Evolutionary conservation across 1,140 invertebrate species (phyloP).

Genomic region (Frieseomelitta varia): DNA sequence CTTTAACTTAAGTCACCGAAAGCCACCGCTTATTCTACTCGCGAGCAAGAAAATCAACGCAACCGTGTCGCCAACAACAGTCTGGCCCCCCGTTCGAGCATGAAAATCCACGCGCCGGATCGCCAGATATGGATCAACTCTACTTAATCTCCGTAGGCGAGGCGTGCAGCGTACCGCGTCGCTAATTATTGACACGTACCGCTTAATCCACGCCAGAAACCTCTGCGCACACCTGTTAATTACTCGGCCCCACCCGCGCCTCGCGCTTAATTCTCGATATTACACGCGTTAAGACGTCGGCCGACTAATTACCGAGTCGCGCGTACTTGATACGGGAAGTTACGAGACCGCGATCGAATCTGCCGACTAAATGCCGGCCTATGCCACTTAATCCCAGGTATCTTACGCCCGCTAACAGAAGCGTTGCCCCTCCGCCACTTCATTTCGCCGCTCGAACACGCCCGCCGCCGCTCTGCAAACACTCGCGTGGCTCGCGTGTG

Average conservation of each 20-base stretch:
- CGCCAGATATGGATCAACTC: neutral
- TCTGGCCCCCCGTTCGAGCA: neutral
- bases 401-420: neutral
- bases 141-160: constrained; percentile 16
- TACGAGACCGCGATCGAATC: neutral
- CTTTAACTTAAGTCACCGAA: neutral
- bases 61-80: neutral
- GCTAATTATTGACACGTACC: constrained; percentile 37
- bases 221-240: neutral
- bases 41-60: no score
- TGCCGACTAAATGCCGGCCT: neutral
- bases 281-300: constrained; percentile 13
- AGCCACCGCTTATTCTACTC: no score
- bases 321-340: neutral
- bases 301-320: constrained; percentile 5
- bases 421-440: neutral
- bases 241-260: neutral
- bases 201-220: constrained; percentile 14
- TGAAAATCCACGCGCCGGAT: neutral
- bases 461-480: neutral
- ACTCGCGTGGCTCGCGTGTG: neutral
- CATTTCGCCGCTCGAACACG: neutral
- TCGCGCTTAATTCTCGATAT: constrained; percentile 4
- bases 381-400: neutral
- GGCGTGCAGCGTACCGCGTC: neutral